These are phyloP conservation scores for Drosophila orosa DNA, from an alignment of 1,140 invertebrate genomes.

Conservation along the genomic window DNA sequence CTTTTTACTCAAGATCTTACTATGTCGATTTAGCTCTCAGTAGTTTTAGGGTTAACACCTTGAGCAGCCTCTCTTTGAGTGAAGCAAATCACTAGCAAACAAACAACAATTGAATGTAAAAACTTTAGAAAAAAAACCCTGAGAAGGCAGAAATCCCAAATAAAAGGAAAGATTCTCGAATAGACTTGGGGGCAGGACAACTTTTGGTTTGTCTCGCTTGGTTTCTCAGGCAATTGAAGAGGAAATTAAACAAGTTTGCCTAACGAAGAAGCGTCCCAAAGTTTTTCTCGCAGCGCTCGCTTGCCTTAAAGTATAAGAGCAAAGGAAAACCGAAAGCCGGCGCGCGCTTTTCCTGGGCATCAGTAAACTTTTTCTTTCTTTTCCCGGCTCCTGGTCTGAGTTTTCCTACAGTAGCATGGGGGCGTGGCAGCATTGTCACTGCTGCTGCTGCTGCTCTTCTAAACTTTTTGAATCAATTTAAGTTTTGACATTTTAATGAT, in stretches of 20 bases:
- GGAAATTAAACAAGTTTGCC: conserved; percentile 82
- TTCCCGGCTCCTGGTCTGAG: conserved; percentile 26
- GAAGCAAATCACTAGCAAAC: conserved; percentile 57
- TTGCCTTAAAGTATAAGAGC: conserved; percentile 77
- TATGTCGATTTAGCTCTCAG: too few species aligned
- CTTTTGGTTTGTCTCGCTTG: conserved; percentile 52
- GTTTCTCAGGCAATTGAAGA: conserved; percentile 73
- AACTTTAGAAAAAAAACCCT: conserved; percentile 58
- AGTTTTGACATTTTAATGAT: conserved; percentile 83
- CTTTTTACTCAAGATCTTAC: not conserved
- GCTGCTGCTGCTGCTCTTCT: conserved; percentile 31
- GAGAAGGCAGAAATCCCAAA: conserved; percentile 3
- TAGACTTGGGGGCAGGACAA: conserved; percentile 29
- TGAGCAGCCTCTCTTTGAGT: conserved; percentile 17
- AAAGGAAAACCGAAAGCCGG: conserved; percentile 13
- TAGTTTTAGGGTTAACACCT: not conserved
- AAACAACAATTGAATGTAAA: conserved; percentile 54
- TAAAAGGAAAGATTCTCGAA: conserved; percentile 7
- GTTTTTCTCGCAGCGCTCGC: conserved; percentile 61
- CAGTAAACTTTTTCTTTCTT: conserved; percentile 46
- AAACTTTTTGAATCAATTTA: conserved; percentile 82
- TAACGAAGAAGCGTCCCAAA: conserved; percentile 70
- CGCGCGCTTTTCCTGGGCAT: conserved; percentile 26
- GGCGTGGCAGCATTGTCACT: conserved; percentile 49
- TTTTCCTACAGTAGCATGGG: conserved; percentile 29